A percentile compares a stretch with the other conserved stretches of the same genome.
phyloP scores from a whole-genome alignment of 2,113 vertebrate species.

The Saguinus midas region DNA sequence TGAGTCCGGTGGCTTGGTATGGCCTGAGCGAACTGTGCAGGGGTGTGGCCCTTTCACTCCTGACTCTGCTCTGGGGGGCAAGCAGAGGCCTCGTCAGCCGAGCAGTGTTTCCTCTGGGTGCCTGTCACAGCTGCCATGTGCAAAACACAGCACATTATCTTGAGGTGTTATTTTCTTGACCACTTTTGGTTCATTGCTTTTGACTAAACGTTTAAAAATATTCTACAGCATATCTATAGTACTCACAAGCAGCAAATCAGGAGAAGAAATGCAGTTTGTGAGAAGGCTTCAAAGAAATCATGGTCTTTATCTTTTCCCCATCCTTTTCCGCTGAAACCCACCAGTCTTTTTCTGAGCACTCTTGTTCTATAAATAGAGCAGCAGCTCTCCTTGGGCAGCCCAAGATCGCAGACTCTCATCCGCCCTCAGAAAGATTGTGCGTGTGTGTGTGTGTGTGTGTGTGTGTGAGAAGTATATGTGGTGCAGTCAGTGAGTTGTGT shows the following conservation, averaged over 20 bases:
- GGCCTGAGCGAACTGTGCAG: background rate
- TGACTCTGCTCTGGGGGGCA: background rate
- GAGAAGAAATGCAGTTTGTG: conserved; percentile 75
- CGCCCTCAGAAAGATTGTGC: conserved; percentile 57
- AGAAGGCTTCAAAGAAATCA: conserved; percentile 76
- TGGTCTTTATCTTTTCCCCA: conserved; percentile 82
- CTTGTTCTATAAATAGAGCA: conserved; percentile 83
- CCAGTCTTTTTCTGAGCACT: conserved; percentile 77
- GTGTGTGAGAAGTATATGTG: background rate
- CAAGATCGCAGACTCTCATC: conserved; percentile 71
- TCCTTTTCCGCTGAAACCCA: conserved; percentile 84
- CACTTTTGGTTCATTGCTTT: conserved; percentile 47
- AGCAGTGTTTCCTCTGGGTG: conserved; percentile 45
- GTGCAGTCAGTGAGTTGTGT: background rate
- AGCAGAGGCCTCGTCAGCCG: background rate
- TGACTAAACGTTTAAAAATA: conserved; percentile 59
- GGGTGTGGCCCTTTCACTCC: background rate
- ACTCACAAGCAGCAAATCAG: background rate
- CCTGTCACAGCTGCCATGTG: background rate
- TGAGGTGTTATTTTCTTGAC: conserved; percentile 34
- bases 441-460: no score
- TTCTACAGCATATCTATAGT: conserved; percentile 27
- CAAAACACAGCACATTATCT: background rate
- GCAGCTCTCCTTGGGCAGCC: conserved; percentile 77
- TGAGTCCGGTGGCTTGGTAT: background rate